Evolutionary conservation across 2,113 vertebrate species (phyloP).

Genomic region (Glareola pratincola): DNA sequence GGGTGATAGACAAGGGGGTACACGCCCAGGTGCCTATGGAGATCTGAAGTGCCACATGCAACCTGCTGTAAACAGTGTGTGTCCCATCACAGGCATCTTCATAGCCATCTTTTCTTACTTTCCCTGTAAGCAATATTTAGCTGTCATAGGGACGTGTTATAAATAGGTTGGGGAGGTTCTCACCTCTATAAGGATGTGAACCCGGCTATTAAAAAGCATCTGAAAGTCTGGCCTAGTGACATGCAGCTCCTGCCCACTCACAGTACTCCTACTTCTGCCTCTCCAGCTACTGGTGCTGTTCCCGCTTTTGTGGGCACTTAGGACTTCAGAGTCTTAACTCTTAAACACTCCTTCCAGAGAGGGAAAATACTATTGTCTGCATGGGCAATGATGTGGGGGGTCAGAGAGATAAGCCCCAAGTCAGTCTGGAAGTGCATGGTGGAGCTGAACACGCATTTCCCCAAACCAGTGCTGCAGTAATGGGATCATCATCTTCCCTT

Average conservation of each 20-base stretch:
- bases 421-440: neutral
- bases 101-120: neutral
- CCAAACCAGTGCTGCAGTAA: neutral
- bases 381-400: fast-evolving
- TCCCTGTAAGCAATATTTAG: neutral
- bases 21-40: neutral
- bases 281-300: neutral
- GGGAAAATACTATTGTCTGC: neutral
- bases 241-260: neutral
- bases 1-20: neutral
- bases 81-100: neutral
- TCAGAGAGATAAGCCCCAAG: neutral
- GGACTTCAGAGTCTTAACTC: neutral
- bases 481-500: neutral
- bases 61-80: neutral
- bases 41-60: neutral
- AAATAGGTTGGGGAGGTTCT: neutral
- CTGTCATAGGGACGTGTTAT: neutral
- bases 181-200: neutral
- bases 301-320: neutral
- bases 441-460: neutral
- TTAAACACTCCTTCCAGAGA: neutral
- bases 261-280: neutral
- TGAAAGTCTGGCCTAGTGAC: neutral
- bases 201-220: neutral